Percentiles rank a stretch among this genome's conserved stretches.
phyloP scores from a whole-genome alignment of 2,113 vertebrate genomes.

The Dolichallabes microphthalmus region DNA sequence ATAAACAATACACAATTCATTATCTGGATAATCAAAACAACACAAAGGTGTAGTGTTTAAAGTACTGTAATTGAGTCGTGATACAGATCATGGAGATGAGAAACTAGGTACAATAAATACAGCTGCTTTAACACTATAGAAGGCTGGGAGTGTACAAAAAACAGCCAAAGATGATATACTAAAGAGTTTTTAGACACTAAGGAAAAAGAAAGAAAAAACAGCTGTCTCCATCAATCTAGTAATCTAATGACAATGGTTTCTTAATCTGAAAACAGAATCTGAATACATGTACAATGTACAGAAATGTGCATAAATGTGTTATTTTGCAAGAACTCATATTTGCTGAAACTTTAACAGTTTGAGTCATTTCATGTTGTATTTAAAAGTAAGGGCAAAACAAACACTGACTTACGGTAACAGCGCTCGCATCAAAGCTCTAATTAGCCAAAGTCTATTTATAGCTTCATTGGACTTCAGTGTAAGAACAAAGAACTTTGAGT shows the following conservation, averaged over 20 bases:
- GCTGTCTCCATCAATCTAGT: background rate
- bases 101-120: conserved; percentile 72
- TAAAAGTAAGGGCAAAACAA: background rate
- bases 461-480: background rate
- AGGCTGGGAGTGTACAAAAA: background rate
- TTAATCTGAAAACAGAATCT: background rate
- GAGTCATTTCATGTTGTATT: background rate
- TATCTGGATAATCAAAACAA: background rate
- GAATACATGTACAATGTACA: background rate
- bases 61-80: conserved; percentile 71
- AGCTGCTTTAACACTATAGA: conserved; percentile 54
- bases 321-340: background rate
- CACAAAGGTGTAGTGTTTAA: conserved; percentile 51
- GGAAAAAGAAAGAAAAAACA: background rate
- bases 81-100: conserved; percentile 61
- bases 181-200: background rate
- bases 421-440: background rate
- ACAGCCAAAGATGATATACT: background rate
- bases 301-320: background rate
- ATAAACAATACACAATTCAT: background rate
- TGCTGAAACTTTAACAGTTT: background rate
- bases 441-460: background rate
- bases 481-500: background rate
- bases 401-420: conserved; percentile 22
- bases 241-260: background rate